A percentile compares a stretch with the other conserved stretches of the same genome.
phyloP scores from a whole-genome alignment of 2,797 vertebrate genomes.

The Neolamprologus multifasciatus region DNA sequence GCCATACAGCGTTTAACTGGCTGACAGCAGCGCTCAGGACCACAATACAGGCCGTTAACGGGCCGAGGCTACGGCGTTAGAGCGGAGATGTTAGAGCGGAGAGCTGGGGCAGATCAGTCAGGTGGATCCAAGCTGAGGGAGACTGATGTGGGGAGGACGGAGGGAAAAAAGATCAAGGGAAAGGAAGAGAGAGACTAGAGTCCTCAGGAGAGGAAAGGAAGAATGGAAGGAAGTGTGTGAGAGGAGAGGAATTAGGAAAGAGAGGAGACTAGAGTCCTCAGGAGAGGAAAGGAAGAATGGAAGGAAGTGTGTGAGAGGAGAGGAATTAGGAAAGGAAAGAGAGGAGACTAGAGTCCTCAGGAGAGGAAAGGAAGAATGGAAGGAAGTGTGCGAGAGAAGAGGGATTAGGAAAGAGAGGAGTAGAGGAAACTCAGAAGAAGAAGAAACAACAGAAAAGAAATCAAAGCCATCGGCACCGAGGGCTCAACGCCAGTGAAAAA shows the following conservation, averaged over 20 bases:
- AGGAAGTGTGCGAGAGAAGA: background rate
- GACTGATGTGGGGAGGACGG: background rate
- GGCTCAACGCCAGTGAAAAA: background rate
- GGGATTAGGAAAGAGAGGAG: background rate
- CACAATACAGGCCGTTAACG: background rate
- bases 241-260: no score
- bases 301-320: no score
- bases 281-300: no score
- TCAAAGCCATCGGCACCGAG: background rate
- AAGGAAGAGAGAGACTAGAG: no score
- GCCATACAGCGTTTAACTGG: constrained; percentile 27
- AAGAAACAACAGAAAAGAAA: background rate
- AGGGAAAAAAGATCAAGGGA: background rate
- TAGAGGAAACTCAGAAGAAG: background rate
- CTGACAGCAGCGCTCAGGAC: background rate
- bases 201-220: no score
- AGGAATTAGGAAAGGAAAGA: no score
- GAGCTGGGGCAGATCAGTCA: background rate
- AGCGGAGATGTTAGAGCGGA: background rate
- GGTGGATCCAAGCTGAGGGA: background rate
- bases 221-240: no score
- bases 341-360: background rate
- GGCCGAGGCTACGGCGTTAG: background rate
- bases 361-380: background rate
- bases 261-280: no score